These are phyloP conservation scores for Tapirus terrestris DNA, from an alignment of 2,113 vertebrate genomes.

Conservation along the genomic window DNA sequence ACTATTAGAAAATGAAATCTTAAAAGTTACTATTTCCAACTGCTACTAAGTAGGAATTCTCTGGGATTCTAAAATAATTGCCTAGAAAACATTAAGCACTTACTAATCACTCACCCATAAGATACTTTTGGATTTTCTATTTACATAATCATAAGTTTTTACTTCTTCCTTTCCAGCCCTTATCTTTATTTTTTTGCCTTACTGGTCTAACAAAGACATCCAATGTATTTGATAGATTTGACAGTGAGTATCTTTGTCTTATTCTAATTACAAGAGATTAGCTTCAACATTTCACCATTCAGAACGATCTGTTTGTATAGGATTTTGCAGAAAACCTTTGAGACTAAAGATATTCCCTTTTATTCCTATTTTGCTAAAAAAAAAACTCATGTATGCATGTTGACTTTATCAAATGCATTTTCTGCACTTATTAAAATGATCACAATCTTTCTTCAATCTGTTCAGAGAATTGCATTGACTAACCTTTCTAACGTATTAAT, in stretches of 20 bases:
- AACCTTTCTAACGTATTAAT: not conserved
- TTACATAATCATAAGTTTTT: not conserved
- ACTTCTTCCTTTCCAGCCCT: not conserved
- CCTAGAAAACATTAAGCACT: not conserved
- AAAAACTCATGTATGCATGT: not conserved
- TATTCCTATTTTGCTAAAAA: not conserved
- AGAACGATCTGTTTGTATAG: not conserved
- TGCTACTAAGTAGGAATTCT: not conserved
- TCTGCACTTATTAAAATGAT: not conserved
- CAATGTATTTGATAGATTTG: not conserved
- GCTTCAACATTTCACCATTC: not conserved
- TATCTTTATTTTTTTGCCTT: not conserved
- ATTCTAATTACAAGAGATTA: not conserved
- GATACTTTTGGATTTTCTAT: not conserved
- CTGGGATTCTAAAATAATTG: not conserved
- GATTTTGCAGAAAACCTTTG: not conserved
- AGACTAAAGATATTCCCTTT: not conserved
- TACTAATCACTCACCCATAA: not conserved
- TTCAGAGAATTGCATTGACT: not conserved
- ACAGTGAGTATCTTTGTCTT: not conserved
- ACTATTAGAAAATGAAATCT: not conserved
- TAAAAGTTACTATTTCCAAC: not conserved
- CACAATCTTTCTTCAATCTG: not conserved
- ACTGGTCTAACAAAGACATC: not conserved
- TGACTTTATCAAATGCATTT: not conserved